Evolutionary conservation across 2,888 invertebrate genomes (phyloP), one percentile per base, ranked within the genome.

Genomic region (Coecobrya sp.): DNA sequence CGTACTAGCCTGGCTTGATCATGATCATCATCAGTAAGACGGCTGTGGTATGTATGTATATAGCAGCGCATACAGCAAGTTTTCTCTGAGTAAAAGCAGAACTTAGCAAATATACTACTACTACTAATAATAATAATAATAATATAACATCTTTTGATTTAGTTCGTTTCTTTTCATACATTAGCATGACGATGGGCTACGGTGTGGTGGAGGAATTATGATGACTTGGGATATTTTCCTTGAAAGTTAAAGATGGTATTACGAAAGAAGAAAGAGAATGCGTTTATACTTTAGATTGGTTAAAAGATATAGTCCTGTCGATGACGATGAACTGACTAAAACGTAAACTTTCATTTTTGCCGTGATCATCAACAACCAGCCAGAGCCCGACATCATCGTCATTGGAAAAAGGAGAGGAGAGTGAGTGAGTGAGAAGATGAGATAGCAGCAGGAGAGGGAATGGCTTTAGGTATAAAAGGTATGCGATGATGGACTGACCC

Each of bases 401-500:
- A 30, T 55, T 55, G 81, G 30, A 52, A 79, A 79, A 52, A 22
- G 10, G n/a, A 82, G 13, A 27, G 76, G 76, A 76, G 25, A 52
- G 76, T 45, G 65, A 84, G 16, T 62, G 65, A 84, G 45, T 22
- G 84, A 65, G 45, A 45, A 62, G 59, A 55, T 25, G 30, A 84
- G 84, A 91, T 68, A 70, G 73, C 36, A 84, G 84, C 36, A 84
- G 84, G 45, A 62, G 62, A 19, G 45, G 81, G 36, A 81, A 81
- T 55, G 59, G 30, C 16, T 30, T 55, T 55, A 49, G 27, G 68
- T 85, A 65, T 27, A 68, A 85, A 59, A 85, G 86, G 86, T 86
- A 86, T 30, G 86, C 55, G 81, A 88, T 81, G 88, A 81, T 86
- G 85, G 86, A 91, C 86, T 91, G 91, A 91, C 91, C 91, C 91